Evolutionary conservation across 2,113 vertebrate species (phyloP).

Genomic region (Poicephalus meyeri): DNA sequence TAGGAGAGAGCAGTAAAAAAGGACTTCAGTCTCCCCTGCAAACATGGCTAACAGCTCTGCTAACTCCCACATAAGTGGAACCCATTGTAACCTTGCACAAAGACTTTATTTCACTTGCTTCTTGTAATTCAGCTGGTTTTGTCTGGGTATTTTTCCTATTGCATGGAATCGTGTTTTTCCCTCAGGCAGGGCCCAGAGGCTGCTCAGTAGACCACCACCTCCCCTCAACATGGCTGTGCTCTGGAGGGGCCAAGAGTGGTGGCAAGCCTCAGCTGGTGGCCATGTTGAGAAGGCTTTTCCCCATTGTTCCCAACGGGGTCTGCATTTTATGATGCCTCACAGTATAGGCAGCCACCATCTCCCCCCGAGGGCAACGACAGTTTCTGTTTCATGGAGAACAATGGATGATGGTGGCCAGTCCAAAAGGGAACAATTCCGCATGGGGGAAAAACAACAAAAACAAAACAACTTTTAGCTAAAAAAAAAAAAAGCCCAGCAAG

Average conservation of each 20-base stretch:
- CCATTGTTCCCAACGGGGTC: constrained; percentile 44
- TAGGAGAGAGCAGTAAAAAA: background rate
- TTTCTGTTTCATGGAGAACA: constrained; percentile 60
- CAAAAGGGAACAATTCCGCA: constrained; percentile 26
- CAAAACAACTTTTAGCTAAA: background rate
- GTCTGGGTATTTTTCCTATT: background rate
- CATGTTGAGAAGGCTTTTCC: background rate
- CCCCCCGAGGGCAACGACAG: background rate
- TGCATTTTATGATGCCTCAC: constrained; percentile 45
- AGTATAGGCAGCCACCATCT: constrained; percentile 43
- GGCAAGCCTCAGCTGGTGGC: constrained; percentile 5
- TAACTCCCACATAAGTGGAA: background rate
- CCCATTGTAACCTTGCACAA: background rate
- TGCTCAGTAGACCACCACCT: background rate
- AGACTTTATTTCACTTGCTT: background rate
- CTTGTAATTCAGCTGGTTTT: background rate
- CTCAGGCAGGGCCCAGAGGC: background rate
- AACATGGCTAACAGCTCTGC: background rate
- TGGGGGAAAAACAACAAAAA: background rate
- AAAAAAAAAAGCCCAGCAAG: background rate
- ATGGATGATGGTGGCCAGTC: constrained; percentile 57
- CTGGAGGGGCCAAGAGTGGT: accelerated
- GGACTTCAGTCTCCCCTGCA: background rate
- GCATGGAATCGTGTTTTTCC: background rate
- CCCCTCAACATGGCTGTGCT: background rate